Base-by-base conservation (phyloP, 2,797 vertebrate species). In the Microctenopoma stevenorrisi region DNA sequence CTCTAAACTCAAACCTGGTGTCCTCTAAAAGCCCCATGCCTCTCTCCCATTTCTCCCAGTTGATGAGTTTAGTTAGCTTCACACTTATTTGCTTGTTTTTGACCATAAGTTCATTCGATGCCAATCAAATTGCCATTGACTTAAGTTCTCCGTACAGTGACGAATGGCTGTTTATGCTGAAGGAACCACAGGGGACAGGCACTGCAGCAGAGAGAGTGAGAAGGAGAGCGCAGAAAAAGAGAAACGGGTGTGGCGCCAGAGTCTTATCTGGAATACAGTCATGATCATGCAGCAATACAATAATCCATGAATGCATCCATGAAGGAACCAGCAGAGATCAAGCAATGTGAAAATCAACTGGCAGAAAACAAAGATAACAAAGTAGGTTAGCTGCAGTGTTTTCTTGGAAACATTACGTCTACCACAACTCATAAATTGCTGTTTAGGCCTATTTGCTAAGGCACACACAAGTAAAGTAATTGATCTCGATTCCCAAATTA, bases 51-150 rank as follows among this genome's bases (percentile, higher is more conserved):
- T 64, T 62, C 56, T 51, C 40, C 22, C 38, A 56, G 60, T 52
- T 60, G 54, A 40, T 76, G 48, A 59, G 35, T 73, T 85, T 68
- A 63, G 74, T 64, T 67, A 42, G 44, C 37, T 46, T 18, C 26
- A 35, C 61, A 50, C 42, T 69, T 80, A 85, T 83, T 86, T 64
- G 75, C 82, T 85, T 74, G 73, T 80, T 75, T 52, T 86, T 85
- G 75, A 79, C 72, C 44, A 37, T 86, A 73, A 77, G 67, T 70
- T 81, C 54, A 67, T 51, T 88, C 77, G 40, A 88, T 89, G 18
- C 66, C 81, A 85, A 89, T 88, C 50, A 73, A 85, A 82, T 90
- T 76, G 71, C 72, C 74, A 88, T 82, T 74, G 81, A 87, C 75
- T 78, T 68, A 55, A 79, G 79, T 71, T 55, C 48, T 71, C 53